Base-by-base conservation (phyloP, 2,888 invertebrate species). In the Frankliniella fusca region DNA sequence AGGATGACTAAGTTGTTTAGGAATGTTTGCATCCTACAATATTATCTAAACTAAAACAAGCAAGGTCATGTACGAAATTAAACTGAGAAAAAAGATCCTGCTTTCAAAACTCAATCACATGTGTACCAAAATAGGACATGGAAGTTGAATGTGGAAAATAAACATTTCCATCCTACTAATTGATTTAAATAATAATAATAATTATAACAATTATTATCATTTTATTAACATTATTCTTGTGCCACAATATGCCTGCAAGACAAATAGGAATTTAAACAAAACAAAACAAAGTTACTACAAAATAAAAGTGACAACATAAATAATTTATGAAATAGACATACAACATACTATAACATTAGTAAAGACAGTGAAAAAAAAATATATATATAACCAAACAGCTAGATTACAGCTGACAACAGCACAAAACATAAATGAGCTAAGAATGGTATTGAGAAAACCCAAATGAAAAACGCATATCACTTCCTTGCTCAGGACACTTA, bases 291-390 rank as follows among this genome's bases (percentile, higher is more conserved):
- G 70, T 76, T 76, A 23, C 70, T 76, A 27, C 70, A 76, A 23
- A 76, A 23, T 76, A 76, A 76, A 76, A 76, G 70, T 27, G 10
- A 23, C 70, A 76, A 76, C 70, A 76, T 76, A 76, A 76, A 76
- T 76, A 76, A 76, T 76, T 76, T 76, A 76, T 27, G 70, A 76
- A 76, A 76, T 20, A 76, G 70, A 76, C 27, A 76, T 76, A 76
- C 70, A 76, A 76, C 70, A 76, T 76, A 76, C 27, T 76, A 76
- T 76, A 76, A 76, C 70, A 76, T 76, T 76, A 76, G 70, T 76
- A 76, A 76, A 76, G 70, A 76, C 70, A 23, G 12, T 76, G 23
- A 76, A 76, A 20, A 54, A 76, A 76, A 76, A 12, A 76, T 9
- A 76, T 12, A 54, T 7, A 54, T n/a, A n/a, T n/a, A n/a, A n/a